Percentiles rank a stretch among this genome's conserved stretches.
These are phyloP conservation scores for Phymatocera aterrima DNA, from an alignment of 2,888 invertebrate species.

Conservation along the genomic window DNA sequence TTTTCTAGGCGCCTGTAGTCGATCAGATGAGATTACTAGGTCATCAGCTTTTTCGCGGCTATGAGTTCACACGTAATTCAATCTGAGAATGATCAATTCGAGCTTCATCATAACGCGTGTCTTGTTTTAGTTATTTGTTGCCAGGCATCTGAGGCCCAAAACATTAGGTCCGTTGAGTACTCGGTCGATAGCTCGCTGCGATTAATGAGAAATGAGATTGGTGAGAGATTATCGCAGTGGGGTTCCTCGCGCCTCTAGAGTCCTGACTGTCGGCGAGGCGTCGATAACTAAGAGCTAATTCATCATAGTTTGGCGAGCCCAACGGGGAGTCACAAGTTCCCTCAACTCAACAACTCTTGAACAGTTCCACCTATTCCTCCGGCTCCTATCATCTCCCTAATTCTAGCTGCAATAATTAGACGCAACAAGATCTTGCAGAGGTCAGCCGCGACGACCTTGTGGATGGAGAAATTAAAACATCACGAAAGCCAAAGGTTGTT, in stretches of 20 bases:
- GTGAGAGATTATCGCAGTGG: slow-evolving; percentile 62
- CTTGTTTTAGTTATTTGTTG: slow-evolving; percentile 19
- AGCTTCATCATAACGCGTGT: neutral
- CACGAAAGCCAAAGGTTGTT: no score
- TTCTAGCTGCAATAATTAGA: slow-evolving; percentile 8
- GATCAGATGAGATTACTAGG: no score
- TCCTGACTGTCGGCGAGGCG: slow-evolving; percentile 55
- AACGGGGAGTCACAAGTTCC: slow-evolving; percentile 52
- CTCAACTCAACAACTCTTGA: slow-evolving; percentile 26
- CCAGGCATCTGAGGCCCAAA: slow-evolving; percentile 1
- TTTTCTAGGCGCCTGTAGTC: no score
- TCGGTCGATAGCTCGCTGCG: slow-evolving; percentile 53
- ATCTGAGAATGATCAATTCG: slow-evolving; percentile 4
- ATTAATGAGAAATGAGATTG: slow-evolving; percentile 62
- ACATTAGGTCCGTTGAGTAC: slow-evolving; percentile 38
- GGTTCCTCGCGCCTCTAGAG: slow-evolving; percentile 57
- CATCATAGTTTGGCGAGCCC: slow-evolving; percentile 62
- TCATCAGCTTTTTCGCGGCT: neutral
- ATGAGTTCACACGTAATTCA: neutral
- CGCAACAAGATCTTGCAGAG: neutral
- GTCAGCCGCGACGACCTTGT: neutral
- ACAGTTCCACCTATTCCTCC: slow-evolving; percentile 23
- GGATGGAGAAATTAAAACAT: no score
- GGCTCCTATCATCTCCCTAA: neutral
- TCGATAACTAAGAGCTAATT: slow-evolving; percentile 61